Evolutionary conservation across 2,113 vertebrate species (phyloP), one percentile per base, ranked within the genome.

Genomic region (Pongo abelii): DNA sequence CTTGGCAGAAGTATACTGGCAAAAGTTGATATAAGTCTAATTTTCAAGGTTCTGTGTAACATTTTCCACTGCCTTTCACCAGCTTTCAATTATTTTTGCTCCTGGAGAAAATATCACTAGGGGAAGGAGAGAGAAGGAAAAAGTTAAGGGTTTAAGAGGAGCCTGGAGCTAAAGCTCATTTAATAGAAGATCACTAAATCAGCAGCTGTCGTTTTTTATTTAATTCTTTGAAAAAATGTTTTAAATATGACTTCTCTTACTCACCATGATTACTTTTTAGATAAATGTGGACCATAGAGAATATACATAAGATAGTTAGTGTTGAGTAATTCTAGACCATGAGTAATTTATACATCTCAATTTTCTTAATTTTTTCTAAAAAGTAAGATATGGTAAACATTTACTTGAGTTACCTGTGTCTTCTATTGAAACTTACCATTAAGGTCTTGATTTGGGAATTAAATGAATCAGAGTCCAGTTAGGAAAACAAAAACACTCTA

Each of bases 21-120:
- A 67, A 61, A 84, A 61, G 50, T 95, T 93, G 67, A 46, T 67
- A 1, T 20, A 57, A 64, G 10, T 72, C 50, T 90, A 35, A 72
- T 78, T 95, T 97, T 96, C 72, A 93, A 84, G 52, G 14, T 88
- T 91, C 57, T 84, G 27, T 72, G 48, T 95, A 85, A 89, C 79
- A 93, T 8, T 89, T 95, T 79, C 61, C 30, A 74, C 72, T 55
- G 52, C 10, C 40, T 91, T 86, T 79, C 43, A 70, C 72, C 22
- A 91, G 2, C 27, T 81, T 96, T 78, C 78, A 38, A 57, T 57
- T 95, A 64, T 95, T 79, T 88, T 89, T 97, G 27, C 27, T 94
- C 50, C 30, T 84, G 18, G 72, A 81, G 86, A 83, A 94, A 93
- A 52, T 75, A 25, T 22, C 61, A 46, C n/a, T 88, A 50, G 38